These are phyloP conservation scores for Cliona cf. orientalis DNA, from an alignment of 37 sponge, comb jelly and placozoan genomes.

Conservation along the genomic window DNA sequence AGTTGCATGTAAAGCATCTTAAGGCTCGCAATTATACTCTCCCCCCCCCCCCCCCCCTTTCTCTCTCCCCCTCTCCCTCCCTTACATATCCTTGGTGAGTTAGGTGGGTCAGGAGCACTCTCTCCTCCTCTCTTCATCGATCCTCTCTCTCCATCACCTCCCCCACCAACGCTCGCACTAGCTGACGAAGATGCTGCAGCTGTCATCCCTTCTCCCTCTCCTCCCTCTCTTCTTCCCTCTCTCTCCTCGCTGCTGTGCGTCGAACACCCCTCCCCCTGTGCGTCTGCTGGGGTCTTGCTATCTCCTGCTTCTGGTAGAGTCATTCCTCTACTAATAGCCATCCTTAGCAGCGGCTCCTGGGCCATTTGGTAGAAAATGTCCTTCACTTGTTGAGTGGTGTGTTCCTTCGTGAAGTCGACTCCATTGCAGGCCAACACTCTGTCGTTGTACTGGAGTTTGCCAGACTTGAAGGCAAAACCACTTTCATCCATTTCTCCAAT, in stretches of 20 bases:
- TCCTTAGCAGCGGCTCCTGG: constrained; percentile 59
- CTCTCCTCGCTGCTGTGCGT: not conserved
- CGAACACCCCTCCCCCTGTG: too few species aligned
- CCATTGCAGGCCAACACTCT: constrained; percentile 83
- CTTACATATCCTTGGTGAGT: not conserved
- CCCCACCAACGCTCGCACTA: not conserved
- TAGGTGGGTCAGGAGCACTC: not conserved
- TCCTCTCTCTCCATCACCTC: constrained; percentile 6
- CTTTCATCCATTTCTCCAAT: constrained; percentile 51
- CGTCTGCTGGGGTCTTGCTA: not conserved
- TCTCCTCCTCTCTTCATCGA: not conserved
- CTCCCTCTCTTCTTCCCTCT: not conserved
- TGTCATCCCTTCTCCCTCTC: not conserved
- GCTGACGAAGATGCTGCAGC: not conserved
- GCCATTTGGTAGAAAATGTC: constrained; percentile 42
- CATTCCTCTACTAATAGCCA: constrained; percentile 61
- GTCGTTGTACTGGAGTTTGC: constrained; percentile 49
- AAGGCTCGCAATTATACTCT: too few species aligned
- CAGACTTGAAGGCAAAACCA: constrained; percentile 60
- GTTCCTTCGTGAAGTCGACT: constrained; percentile 63
- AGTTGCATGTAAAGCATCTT: too few species aligned
- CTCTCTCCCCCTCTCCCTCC: not conserved
- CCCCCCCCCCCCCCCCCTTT: not conserved
- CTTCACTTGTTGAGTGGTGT: constrained; percentile 12
- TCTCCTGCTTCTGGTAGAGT: not conserved